phyloP scores from a whole-genome alignment of 1,140 invertebrate species.

The Medauroidea extradentata region DNA sequence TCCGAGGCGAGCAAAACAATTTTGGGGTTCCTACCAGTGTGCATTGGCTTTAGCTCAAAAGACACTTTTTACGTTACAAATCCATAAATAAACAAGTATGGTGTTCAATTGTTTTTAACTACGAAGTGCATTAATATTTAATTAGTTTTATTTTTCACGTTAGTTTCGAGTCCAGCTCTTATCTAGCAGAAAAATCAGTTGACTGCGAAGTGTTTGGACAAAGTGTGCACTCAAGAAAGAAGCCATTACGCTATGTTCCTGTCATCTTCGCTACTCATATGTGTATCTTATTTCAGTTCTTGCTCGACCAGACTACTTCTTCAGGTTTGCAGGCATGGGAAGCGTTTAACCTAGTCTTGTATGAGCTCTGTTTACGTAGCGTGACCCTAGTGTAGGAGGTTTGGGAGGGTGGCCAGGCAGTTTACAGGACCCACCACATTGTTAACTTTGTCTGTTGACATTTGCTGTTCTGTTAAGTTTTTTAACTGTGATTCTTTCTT shows the following conservation, averaged over 20 bases:
- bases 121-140: constrained; percentile 16
- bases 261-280: background rate
- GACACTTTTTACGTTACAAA: constrained; percentile 3
- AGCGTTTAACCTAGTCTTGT: too few relatives aligned
- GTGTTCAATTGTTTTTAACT: background rate
- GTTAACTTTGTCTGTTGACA: too few relatives aligned
- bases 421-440: too few relatives aligned
- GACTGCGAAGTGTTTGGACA: constrained; percentile 3
- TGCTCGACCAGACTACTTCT: background rate
- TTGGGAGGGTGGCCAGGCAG: too few relatives aligned
- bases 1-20: background rate
- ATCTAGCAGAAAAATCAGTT: background rate
- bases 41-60: constrained; percentile 11
- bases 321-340: background rate
- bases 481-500: too few relatives aligned
- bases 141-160: constrained; percentile 14
- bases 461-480: too few relatives aligned
- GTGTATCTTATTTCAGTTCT: background rate
- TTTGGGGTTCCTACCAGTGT: background rate
- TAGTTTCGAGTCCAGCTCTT: background rate
- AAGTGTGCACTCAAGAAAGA: background rate
- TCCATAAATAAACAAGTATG: constrained; percentile 2
- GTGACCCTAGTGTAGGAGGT: too few relatives aligned
- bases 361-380: too few relatives aligned
- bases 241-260: background rate